Evolutionary conservation across 2,797 vertebrate genomes (phyloP), one percentile per base, ranked within the genome.

Genomic region (Karalla daura): DNA sequence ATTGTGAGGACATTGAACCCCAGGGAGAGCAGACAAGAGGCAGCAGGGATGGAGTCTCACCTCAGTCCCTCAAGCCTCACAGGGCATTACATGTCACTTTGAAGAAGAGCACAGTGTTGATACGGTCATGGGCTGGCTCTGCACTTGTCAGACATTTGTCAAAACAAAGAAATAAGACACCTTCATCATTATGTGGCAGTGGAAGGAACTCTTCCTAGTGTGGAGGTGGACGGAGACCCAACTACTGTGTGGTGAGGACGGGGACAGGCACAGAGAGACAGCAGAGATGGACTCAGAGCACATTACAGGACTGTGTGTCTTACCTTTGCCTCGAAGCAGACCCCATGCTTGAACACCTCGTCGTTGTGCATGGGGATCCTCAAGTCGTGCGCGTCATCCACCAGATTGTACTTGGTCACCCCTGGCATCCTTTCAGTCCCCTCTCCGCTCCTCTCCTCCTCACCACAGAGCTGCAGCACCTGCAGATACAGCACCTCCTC

Each of bases 251-350:
- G n/a, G 9, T 23, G 36, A 28, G 25, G 9, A 35, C 25, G 2
- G 24, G 3, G 5, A 39, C 17, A n/a, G 27, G 17, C 12, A 20
- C 23, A 28, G n/a, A 2, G 10, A 3, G 4, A 18, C 41, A 4
- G 13, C 12, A 7, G 28, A 27, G 10, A 56, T 13, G 7, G 6
- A 33, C n/a, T 10, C 54, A 21, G 17, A 64, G 9, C 69, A 24
- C 71, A 63, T 72, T n/a, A n/a, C n/a, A n/a, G n/a, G n/a, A n/a
- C 55, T 78, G 74, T 76, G 59, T 21, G 50, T 45, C 93, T 82
- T 92, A 98, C 97, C 97, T 99, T 99, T 78, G 97, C 97, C 87
- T 98, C 96, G 89, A 99, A 99, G 88, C 91, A 93, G 82, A 98
- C 95, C 79, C 97, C 97, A 86, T 97, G 95, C 86, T 97, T 95